Base-by-base conservation (phyloP, 2,888 invertebrate species). In the Cataglyphis rosenhaueri region DNA sequence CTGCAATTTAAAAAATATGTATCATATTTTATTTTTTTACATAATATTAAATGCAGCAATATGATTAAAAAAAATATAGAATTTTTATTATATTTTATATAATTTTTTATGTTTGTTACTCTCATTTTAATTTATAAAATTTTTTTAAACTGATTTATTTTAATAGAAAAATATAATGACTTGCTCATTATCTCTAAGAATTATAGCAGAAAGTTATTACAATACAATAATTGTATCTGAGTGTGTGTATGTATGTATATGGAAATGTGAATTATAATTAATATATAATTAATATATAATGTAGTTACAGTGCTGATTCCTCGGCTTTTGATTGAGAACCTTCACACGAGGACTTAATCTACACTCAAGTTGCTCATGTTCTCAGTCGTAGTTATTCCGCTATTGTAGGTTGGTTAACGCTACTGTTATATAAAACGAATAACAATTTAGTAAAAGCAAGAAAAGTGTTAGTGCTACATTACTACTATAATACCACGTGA, bases 301-400 rank as follows among this genome's bases (percentile, higher is more conserved):
- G n/a, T 21, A 48, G 5, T n/a, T 68, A 15, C 35, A 4, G 10
- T n/a, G 57, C 18, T 25, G n/a, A 57, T 25, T 71, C 1, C 0
- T 59, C 3, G 6, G 21, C 18, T 64, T 52, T 15, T 35, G 38
- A n/a, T 65, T 75, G 75, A 75, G 75, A 75, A 75, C 73, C 73
- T 74, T 41, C 44, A 71, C 9, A 44, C 29, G 29, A n/a, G 6
- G 25, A n/a, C 29, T 41, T n/a, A 52, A 8, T 41, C 41, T 55
- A 9, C 25, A 18, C 25, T 71, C 18, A 64, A 25, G 48, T 74
- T 48, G 6, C 5, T 44, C 21, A 18, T 12, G 12, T 25, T 55
- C n/a, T 8, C 15, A 35, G 62, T 64, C 25, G 25, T 9, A 38
- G 75, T 65, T 38, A 38, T 12, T 38, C 18, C n/a, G 35, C 8